Base-by-base conservation (phyloP, 2,888 invertebrate genomes). In the Gonocerus acuteangulatus region DNA sequence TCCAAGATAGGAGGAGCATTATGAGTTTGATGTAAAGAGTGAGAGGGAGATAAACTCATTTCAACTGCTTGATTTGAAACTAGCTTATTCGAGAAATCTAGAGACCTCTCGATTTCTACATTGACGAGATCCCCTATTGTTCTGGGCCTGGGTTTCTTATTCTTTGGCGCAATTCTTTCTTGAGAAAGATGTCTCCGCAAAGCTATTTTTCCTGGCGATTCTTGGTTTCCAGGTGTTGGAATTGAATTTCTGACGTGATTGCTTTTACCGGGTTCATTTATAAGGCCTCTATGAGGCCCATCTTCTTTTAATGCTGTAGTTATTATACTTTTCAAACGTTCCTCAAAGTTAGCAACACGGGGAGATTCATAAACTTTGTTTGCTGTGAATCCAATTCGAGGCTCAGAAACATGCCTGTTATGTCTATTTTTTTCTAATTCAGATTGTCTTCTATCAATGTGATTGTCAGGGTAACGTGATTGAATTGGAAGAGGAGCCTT, bases 41-140 rank as follows among this genome's bases (percentile, higher is more conserved):
- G 70, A n/a, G 75, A 71, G 6, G 77, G 74, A 62, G 77, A 74
- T 63, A 87, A 84, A 73, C 86, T 88, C 87, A 89, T 89, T 74
- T 89, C 87, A 62, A 90, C 88, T 23, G 89, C 87, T 1, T 89
- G 89, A 75, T 89, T 89, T 71, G 89, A 89, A 70, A 90, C 87
- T 69, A 86, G 85, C 61, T 65, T 51, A 77, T 90, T 89, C 56
- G 89, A 88, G 70, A 91, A 90, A 75, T 91, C 91, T 49, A 92
- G 77, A 15, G 90, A 90, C 69, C 87, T 79, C 75, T 91, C 91
- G 69, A 92, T 91, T 79, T 92, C 92, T 6, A 87, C 88, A 71
- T 87, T 89, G 68, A 92, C 88, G 68, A 92, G 79, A 76, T 92
- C 91, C 11, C 90, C 90, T 70, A 92, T 90, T 52, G 90, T 91